Conservation (phyloP, 2,113 vertebrate species). For the Ameiurus melas region DNA sequence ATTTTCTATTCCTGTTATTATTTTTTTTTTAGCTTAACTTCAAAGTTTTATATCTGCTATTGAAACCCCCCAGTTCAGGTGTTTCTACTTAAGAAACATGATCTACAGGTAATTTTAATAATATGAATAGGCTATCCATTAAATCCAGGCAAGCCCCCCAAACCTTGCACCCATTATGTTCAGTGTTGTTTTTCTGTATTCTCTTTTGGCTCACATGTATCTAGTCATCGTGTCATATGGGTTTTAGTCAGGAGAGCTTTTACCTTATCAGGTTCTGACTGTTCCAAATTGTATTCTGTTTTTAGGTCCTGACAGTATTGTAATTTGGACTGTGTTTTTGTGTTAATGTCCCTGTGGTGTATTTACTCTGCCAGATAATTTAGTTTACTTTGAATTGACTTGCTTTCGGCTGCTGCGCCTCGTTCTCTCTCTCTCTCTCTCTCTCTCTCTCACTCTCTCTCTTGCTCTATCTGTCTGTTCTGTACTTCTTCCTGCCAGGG, state of each 20-base stretch:
- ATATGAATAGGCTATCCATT: background rate
- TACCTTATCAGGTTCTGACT: background rate
- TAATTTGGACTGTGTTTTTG: background rate
- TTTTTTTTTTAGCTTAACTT: too few species aligned
- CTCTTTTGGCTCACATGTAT: background rate
- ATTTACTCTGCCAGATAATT: slow-evolving; percentile 3
- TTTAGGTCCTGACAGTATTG: background rate
- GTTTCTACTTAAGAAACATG: background rate
- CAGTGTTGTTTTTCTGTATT: background rate
- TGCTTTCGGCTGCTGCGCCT: background rate
- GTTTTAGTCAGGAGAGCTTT: background rate
- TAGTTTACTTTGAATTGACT: slow-evolving; percentile 8
- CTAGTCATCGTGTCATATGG: background rate
- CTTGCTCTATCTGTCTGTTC: background rate
- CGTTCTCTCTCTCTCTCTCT: background rate
- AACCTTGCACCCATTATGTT: too few species aligned
- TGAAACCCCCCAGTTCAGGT: background rate
- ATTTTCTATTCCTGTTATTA: too few species aligned
- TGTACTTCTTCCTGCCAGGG: background rate
- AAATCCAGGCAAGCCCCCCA: too few species aligned
- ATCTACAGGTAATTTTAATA: background rate
- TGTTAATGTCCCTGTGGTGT: background rate
- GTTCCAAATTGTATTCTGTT: background rate
- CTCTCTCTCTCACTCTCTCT: background rate
- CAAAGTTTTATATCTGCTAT: too few species aligned